These are phyloP conservation scores for Xestia rhomboidea DNA, from an alignment of 2,888 invertebrate genomes.

Conservation along the genomic window DNA sequence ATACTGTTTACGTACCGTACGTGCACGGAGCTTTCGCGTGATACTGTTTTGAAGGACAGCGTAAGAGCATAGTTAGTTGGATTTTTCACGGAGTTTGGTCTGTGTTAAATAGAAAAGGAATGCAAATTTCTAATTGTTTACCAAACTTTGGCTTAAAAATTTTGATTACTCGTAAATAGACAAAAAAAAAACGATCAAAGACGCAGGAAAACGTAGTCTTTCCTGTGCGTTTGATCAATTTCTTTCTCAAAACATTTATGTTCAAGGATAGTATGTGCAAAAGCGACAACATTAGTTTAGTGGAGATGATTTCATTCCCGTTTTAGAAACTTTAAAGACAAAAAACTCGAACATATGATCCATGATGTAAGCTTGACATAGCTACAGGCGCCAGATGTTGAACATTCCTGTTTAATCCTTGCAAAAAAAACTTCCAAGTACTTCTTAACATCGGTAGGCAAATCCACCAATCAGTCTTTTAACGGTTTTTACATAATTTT, in stretches of 20 bases:
- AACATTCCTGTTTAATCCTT: conserved; percentile 39
- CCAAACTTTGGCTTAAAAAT: neutral
- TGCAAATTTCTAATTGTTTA: neutral
- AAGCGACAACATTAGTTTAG: neutral
- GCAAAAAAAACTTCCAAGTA: conserved; percentile 16
- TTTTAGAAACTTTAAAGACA: conserved; percentile 12
- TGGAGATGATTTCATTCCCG: conserved; percentile 43
- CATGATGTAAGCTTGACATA: conserved; percentile 54
- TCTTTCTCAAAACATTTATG: neutral
- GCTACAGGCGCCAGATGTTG: conserved; percentile 47
- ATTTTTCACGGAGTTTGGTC: neutral
- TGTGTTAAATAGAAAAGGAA: neutral
- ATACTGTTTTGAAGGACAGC: conserved; percentile 26
- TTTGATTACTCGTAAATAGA: neutral
- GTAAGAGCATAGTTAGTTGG: conserved; percentile 11
- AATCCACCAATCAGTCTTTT: conserved; percentile 9
- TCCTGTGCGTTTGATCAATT: conserved; percentile 13
- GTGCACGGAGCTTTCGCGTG: conserved; percentile 46
- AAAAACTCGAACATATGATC: conserved; percentile 30
- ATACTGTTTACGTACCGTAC: conserved; percentile 37
- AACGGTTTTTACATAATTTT: conserved; percentile 60
- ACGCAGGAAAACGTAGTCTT: neutral
- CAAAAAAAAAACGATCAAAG: conserved; percentile 12
- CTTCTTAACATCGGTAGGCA: neutral
- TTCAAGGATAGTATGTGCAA: neutral